Conservation (phyloP, 2,888 invertebrate species). For the Altica lythri region DNA sequence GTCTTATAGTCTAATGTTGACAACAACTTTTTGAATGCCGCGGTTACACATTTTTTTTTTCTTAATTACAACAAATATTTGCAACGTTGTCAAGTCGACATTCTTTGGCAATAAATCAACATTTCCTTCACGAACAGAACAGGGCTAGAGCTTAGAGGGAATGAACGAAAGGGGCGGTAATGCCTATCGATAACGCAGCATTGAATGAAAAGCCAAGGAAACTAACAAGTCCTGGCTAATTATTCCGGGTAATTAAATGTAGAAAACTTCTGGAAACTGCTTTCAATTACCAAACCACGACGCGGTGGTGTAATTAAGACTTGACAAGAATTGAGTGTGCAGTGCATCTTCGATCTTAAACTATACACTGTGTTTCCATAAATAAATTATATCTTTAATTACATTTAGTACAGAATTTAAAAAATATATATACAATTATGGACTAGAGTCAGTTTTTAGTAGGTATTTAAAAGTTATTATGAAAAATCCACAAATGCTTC, state of each 20-base stretch:
- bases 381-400: too few species aligned
- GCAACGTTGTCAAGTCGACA: constrained; percentile 1
- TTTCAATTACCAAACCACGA: constrained; percentile 52
- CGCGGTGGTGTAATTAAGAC: constrained; percentile 58
- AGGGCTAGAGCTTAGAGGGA: too few species aligned
- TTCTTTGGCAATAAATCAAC: constrained; percentile 9
- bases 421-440: too few species aligned
- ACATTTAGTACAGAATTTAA: too few species aligned
- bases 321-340: constrained; percentile 53
- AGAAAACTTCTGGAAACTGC: constrained; percentile 59
- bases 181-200: background rate
- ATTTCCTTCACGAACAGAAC: constrained; percentile 12
- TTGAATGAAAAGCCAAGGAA: constrained; percentile 15
- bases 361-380: constrained; percentile 44
- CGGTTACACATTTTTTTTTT: too few species aligned
- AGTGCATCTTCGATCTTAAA: constrained; percentile 49
- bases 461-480: too few species aligned
- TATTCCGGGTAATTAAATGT: constrained; percentile 67
- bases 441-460: too few species aligned
- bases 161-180: background rate
- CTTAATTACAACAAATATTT: too few species aligned
- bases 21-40: too few species aligned
- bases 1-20: too few species aligned
- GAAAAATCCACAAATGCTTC: too few species aligned
- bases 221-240: constrained; percentile 59